Evolutionary conservation across 2,888 invertebrate genomes (phyloP).

Genomic region (Sylvicola cinctus): DNA sequence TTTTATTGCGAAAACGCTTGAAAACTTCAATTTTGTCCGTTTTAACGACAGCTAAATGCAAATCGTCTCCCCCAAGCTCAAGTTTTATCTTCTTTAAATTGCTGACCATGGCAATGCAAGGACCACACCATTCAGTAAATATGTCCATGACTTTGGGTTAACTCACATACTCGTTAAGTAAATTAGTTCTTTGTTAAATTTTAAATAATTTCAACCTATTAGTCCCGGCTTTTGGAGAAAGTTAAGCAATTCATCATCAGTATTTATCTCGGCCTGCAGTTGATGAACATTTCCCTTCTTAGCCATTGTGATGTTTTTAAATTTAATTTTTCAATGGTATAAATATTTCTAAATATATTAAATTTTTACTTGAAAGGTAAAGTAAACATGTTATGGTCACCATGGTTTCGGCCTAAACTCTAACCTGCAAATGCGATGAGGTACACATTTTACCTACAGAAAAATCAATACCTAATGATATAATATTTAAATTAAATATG

Average conservation of each 20-base stretch:
- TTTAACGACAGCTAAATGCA: constrained; percentile 50
- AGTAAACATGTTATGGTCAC: too few relatives aligned
- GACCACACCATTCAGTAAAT: constrained; percentile 83
- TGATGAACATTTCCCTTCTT: constrained; percentile 61
- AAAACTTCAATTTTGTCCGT: constrained; percentile 54
- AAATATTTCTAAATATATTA: background rate
- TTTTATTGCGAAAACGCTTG: constrained; percentile 55
- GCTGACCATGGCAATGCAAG: constrained; percentile 66
- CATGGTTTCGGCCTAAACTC: too few relatives aligned
- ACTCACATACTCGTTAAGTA: background rate
- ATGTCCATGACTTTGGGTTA: constrained; percentile 53
- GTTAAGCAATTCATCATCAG: constrained; percentile 70
- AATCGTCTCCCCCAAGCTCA: constrained; percentile 61
- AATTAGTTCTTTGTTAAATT: background rate
- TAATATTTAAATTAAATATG: too few relatives aligned
- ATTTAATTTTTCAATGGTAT: background rate
- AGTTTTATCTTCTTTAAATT: constrained; percentile 70
- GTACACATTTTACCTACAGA: too few relatives aligned
- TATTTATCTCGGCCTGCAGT: constrained; percentile 58
- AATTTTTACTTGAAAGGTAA: too few relatives aligned
- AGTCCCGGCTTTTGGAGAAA: constrained; percentile 56
- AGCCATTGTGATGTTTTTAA: constrained; percentile 26
- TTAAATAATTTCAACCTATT: constrained; percentile 19
- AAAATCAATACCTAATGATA: too few relatives aligned
- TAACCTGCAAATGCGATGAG: too few relatives aligned